phyloP scores from a whole-genome alignment of 2,888 invertebrate genomes.

The Monopis laevigella region DNA sequence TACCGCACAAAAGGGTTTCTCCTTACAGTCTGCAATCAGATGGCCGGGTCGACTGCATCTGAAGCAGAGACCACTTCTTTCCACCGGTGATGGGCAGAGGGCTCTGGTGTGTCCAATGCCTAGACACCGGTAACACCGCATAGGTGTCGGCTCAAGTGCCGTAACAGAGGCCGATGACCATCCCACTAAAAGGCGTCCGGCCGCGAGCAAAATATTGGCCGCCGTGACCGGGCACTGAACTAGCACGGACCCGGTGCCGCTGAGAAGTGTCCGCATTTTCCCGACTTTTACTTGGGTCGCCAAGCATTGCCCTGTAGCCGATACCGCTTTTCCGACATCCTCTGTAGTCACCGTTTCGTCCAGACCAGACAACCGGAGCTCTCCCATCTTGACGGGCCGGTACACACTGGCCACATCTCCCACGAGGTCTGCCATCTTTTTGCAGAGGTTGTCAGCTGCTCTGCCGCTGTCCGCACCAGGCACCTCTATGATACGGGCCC shows the following conservation, averaged over 20 bases:
- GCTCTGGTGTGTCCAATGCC: constrained; percentile 3
- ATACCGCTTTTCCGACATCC: constrained; percentile 2
- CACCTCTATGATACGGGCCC: constrained; percentile 16
- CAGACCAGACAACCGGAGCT: constrained; percentile 2
- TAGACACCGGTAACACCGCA: constrained; percentile 8
- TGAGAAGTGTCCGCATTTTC: neutral
- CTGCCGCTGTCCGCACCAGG: constrained; percentile 11
- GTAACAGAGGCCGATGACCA: constrained; percentile 4
- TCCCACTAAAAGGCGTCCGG: neutral
- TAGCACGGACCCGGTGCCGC: neutral
- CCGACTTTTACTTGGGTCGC: neutral
- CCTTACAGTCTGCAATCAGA: neutral
- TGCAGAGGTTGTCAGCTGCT: constrained; percentile 16
- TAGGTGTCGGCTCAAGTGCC: neutral
- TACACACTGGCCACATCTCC: neutral
- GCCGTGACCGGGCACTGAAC: constrained; percentile 8
- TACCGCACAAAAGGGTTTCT: neutral
- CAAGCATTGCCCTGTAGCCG: neutral
- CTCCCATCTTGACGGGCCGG: constrained; percentile 7
- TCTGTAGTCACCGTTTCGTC: constrained; percentile 5
- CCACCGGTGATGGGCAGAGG: neutral
- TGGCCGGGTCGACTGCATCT: neutral
- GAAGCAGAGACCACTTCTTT: constrained; percentile 1
- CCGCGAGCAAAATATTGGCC: neutral
- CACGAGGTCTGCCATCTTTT: constrained; percentile 12